A percentile compares a stretch with the other conserved stretches of the same genome.
These are phyloP conservation scores for Oryzias melastigma DNA, from an alignment of 2,113 vertebrate species.

Conservation along the genomic window DNA sequence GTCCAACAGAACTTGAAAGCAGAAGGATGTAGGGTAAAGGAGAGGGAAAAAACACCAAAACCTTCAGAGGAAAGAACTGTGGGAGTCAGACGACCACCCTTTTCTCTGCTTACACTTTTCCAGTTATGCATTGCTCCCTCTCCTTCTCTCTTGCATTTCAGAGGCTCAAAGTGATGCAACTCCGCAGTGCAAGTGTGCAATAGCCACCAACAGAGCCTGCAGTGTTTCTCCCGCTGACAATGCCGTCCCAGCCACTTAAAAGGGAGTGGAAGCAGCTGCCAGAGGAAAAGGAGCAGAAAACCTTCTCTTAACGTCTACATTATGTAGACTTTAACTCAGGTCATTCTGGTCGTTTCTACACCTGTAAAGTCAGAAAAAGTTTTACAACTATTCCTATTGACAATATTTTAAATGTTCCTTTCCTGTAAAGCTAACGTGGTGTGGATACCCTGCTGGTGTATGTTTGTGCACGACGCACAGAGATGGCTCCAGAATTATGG, in stretches of 20 bases:
- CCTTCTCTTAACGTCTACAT: constrained; percentile 19
- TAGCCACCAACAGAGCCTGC: constrained; percentile 49
- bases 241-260: constrained; percentile 62
- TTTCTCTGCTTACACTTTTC: constrained; percentile 46
- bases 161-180: constrained; percentile 62
- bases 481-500: too few species aligned
- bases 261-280: constrained; percentile 45
- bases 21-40: background rate
- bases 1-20: constrained; percentile 27
- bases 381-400: too few species aligned
- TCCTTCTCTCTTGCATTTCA: constrained; percentile 28
- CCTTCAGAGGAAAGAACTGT: constrained; percentile 21
- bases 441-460: too few species aligned
- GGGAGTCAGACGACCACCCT: constrained; percentile 48
- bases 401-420: too few species aligned
- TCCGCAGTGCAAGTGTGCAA: constrained; percentile 54
- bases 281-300: constrained; percentile 14
- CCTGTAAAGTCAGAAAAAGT: background rate
- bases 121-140: constrained; percentile 38
- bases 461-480: too few species aligned
- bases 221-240: constrained; percentile 48
- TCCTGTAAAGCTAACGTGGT: too few species aligned
- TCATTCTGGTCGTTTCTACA: constrained; percentile 6
- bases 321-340: constrained; percentile 10
- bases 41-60: constrained; percentile 10